Evolutionary conservation across 2,797 vertebrate species (phyloP), one percentile per base, ranked within the genome.

Genomic region (Lindbergichthys nudifrons): DNA sequence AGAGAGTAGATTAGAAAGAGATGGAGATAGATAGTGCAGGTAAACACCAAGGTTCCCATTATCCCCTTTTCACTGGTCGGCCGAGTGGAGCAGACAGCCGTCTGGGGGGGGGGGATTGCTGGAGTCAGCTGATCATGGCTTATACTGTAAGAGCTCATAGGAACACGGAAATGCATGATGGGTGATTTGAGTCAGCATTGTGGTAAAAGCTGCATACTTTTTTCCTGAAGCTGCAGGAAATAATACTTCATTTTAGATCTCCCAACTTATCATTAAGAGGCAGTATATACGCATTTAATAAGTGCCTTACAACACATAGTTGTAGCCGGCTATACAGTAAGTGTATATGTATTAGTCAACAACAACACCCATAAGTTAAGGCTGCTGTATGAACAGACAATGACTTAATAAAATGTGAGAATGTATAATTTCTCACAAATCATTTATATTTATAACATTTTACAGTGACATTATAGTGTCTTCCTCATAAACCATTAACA

Each of bases 41-140:
- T 86, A 88, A 89, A 86, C 83, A 81, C 82, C 73, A 82, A 81
- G 84, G 78, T 85, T 70, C 21, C 86, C 84, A 91, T 92, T 93
- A 93, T 92, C 88, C 73, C 73, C 89, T 87, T 80, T 81, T 77
- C 81, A 79, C 79, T 67, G 65, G 79, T 79, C 60, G 47, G 61
- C 84, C 85, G 75, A 84, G 69, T 75, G 79, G 61, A 71, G 64
- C 60, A 86, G 83, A 92, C 86, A 60, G 67, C 50, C 51, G 65
- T 78, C 8, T 2, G 32, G 19, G 36, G 74, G 84, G 75, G 73
- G 12, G 32, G 14, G 46, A 58, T 75, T 80, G 61, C 69, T 79
- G 72, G 59, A 83, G 89, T 74, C 80, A 80, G 74, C 78, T 83
- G 65, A 70, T 82, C 84, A 76, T 77, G 52, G 41, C 73, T 85